These are phyloP conservation scores for Augochlorella aurata DNA, from an alignment of 2,888 invertebrate genomes.

Conservation along the genomic window DNA sequence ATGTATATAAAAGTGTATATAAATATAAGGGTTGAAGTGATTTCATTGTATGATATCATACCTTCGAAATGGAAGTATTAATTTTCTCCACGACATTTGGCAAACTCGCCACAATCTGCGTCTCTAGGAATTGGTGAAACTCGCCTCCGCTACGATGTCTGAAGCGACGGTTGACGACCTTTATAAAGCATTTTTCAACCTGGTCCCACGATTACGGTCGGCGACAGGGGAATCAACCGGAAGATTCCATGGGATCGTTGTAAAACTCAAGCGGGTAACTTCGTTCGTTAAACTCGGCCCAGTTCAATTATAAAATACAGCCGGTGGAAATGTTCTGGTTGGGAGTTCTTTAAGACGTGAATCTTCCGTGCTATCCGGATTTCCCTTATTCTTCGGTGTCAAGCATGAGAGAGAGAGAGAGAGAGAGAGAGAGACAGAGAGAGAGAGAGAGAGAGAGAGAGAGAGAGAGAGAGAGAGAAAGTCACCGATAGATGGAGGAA, in stretches of 20 bases:
- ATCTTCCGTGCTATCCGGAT: not conserved
- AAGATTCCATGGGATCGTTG: not conserved
- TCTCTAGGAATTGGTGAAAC: not conserved
- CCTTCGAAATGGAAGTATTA: not conserved
- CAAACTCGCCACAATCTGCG: not conserved
- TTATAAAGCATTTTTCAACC: not conserved
- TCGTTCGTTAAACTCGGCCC: constrained; percentile 9
- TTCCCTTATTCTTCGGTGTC: constrained; percentile 10
- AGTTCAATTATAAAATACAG: constrained; percentile 19
- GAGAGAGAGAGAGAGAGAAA: not conserved
- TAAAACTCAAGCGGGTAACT: constrained; percentile 1
- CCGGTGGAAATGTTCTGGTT: constrained; percentile 1
- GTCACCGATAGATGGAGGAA: too few relatives aligned
- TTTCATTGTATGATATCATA: not conserved
- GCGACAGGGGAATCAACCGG: not conserved
- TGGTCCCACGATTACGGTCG: not conserved
- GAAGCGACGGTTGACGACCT: not conserved
- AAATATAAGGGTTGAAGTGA: too few relatives aligned
- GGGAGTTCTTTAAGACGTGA: constrained; percentile 7
- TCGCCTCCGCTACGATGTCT: not conserved
- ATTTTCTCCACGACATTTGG: not conserved
- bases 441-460: not conserved
- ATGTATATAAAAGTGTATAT: too few relatives aligned
- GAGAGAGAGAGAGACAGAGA: not conserved
- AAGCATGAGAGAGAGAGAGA: not conserved